Evolutionary conservation across 2,113 vertebrate species (phyloP), one percentile per base, ranked within the genome.

Genomic region (Cichladusa arquata): DNA sequence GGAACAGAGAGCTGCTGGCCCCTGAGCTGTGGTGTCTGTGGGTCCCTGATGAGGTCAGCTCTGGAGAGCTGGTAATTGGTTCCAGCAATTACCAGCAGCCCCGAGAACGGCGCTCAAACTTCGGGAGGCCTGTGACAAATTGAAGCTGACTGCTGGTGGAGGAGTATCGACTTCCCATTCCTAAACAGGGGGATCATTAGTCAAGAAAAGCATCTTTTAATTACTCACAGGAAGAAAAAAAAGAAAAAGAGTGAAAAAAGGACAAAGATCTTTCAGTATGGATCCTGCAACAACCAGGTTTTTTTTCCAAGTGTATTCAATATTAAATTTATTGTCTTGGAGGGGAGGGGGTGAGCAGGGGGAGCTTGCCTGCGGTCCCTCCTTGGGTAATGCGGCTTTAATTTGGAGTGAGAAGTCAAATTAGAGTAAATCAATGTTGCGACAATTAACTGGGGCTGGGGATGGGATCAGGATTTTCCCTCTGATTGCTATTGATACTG

Each of bases 171-270:
- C 99, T 98, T 98, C 98, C 98, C 97, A 96, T 98, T 98, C 98
- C 98, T 96, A 97, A 97, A 98, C 98, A 96, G 97, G 94, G 96
- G 97, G 72, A 97, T 98, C 99, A 98, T 99, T 99, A 99, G 98
- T 99, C 99, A 98, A 98, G 98, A 97, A 98, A 99, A 99, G 98
- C 98, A 98, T 98, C 98, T 99, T 99, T 98, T 99, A 99, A 99
- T 99, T 99, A 99, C 98, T 98, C 96, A 31, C 97, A 97, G 97
- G 95, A 97, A 97, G 90, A 5, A 47, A 56, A 87, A 93, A 94
- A 86, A 91, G 95, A 93, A 4, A 12, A 4, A 7, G 7, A 81
- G 84, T 18, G 80, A 6, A 14, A n/a, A 45, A 33, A 48, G 44
- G 66, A 72, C 67, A 91, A 97, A 98, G 97, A 98, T 97, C 98